phyloP scores from a whole-genome alignment of 1,140 invertebrate species.

The Hydropsyche tenuis region DNA sequence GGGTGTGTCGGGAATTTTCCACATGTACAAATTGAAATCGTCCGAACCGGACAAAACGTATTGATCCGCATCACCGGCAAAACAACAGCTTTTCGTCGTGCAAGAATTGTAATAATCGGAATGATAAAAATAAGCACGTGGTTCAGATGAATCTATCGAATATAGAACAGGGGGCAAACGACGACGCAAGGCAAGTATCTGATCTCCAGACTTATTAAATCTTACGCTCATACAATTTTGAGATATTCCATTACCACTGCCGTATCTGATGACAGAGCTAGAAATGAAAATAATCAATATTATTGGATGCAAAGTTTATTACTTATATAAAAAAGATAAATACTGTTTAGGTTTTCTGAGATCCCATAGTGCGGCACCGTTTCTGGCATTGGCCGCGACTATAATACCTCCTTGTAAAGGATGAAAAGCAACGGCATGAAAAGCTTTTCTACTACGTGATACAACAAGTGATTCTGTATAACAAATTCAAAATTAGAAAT shows the following conservation, averaged over 20 bases:
- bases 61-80: slow-evolving; percentile 89
- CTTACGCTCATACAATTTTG: slow-evolving; percentile 92
- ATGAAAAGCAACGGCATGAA: slow-evolving; percentile 92
- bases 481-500: too few relatives aligned
- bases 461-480: slow-evolving; percentile 58
- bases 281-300: slow-evolving; percentile 41
- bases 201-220: slow-evolving; percentile 81
- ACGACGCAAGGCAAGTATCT: slow-evolving; percentile 82
- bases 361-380: slow-evolving; percentile 90
- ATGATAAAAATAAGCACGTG: slow-evolving; percentile 87
- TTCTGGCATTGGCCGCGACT: slow-evolving; percentile 87
- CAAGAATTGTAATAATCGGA: slow-evolving; percentile 94
- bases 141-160: slow-evolving; percentile 68
- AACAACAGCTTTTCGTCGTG: slow-evolving; percentile 96
- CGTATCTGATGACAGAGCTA: slow-evolving; percentile 75
- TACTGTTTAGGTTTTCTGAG: slow-evolving; percentile 82
- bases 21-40: slow-evolving; percentile 95
- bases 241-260: slow-evolving; percentile 66
- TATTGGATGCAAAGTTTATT: slow-evolving; percentile 3
- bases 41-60: slow-evolving; percentile 92
- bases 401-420: slow-evolving; percentile 81
- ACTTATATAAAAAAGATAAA: slow-evolving; percentile 51
- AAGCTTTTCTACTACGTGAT: slow-evolving; percentile 65
- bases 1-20: slow-evolving; percentile 71
- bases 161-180: slow-evolving; percentile 86